Conservation (phyloP, 1,140 invertebrate species). For the Scylla paramamosain region DNA sequence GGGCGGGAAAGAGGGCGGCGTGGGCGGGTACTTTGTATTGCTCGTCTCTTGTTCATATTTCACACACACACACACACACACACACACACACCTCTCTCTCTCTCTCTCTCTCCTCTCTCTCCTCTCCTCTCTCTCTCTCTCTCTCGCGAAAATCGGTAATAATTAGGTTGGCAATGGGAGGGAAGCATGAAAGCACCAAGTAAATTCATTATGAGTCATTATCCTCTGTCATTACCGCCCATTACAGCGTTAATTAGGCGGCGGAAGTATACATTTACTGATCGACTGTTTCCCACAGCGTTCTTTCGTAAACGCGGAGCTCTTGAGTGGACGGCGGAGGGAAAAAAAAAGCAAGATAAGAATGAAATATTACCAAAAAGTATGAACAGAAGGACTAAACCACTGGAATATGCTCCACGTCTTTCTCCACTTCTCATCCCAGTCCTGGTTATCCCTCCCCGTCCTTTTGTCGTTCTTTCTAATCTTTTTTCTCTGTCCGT, state of each 20-base stretch:
- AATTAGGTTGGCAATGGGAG: constrained; percentile 3
- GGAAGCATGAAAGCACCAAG: constrained; percentile 11
- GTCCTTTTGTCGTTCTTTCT: not conserved
- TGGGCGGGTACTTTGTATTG: not conserved
- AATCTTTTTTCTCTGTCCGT: not conserved
- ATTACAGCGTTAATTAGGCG: not conserved
- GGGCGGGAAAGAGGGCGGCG: not conserved
- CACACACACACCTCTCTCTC: not conserved
- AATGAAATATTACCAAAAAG: too few relatives aligned
- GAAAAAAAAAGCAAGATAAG: too few relatives aligned
- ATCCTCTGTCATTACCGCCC: not conserved
- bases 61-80: too few relatives aligned
- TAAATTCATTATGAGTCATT: constrained; percentile 1
- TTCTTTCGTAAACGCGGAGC: not conserved
- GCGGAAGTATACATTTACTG: not conserved
- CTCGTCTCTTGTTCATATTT: not conserved
- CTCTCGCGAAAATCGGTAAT: not conserved
- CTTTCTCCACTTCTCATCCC: too few relatives aligned
- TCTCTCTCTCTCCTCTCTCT: not conserved
- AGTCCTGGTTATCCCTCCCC: not conserved
- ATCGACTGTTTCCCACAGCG: not conserved
- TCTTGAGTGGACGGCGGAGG: too few relatives aligned
- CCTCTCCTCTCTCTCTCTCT: not conserved
- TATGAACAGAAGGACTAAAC: too few relatives aligned
- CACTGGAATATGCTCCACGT: too few relatives aligned